Evolutionary conservation across 2,113 vertebrate genomes (phyloP).

Genomic region (Sceloporus undulatus): DNA sequence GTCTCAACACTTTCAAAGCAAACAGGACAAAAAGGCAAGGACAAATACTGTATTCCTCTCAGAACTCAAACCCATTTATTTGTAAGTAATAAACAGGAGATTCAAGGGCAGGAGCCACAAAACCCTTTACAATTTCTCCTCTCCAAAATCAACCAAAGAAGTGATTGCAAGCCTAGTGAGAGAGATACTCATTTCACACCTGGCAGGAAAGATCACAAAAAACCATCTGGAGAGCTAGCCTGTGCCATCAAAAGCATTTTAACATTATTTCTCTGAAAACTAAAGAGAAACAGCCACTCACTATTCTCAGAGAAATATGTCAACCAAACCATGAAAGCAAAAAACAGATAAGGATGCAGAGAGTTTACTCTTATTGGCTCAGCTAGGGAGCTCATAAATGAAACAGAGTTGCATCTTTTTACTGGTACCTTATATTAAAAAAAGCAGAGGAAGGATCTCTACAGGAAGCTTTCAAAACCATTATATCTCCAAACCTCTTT

Average conservation of each 20-base stretch:
- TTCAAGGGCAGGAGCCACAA: neutral
- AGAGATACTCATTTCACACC: slow-evolving; percentile 60
- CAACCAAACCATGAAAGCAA: neutral
- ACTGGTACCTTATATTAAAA: too few species aligned
- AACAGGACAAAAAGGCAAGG: slow-evolving; percentile 24
- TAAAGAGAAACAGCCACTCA: slow-evolving; percentile 39
- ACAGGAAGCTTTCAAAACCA: neutral
- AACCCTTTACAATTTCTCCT: slow-evolving; percentile 14
- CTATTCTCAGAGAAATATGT: neutral
- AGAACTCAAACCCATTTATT: neutral
- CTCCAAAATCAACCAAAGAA: slow-evolving; percentile 15
- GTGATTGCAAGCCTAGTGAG: slow-evolving; percentile 40
- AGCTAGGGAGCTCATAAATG: neutral
- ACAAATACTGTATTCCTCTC: neutral
- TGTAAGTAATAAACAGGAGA: neutral
- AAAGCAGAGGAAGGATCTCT: neutral
- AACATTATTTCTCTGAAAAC: slow-evolving; percentile 38
- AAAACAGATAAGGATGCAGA: neutral
- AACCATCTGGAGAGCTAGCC: slow-evolving; percentile 38
- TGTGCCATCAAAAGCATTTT: slow-evolving; percentile 47
- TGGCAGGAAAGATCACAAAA: slow-evolving; percentile 54
- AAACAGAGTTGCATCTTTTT: neutral
- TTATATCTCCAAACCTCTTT: neutral
- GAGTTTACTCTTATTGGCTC: neutral
- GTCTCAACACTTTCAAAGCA: neutral